Evolutionary conservation across 2,113 vertebrate genomes (phyloP), one percentile per base, ranked within the genome.

Genomic region (Nettapus auritus): DNA sequence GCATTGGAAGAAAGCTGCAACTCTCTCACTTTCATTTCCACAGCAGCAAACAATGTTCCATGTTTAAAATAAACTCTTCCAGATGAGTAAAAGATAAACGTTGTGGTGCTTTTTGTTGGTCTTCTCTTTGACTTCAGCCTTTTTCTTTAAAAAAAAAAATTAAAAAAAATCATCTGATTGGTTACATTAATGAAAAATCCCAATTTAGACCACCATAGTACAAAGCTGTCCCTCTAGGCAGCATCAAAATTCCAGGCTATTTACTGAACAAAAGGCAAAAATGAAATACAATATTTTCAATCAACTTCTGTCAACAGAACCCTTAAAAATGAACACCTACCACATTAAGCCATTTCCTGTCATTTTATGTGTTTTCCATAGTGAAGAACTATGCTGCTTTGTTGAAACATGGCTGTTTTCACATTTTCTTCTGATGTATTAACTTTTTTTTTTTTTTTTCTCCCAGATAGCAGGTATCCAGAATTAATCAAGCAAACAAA

Each of bases 41-140:
- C 96, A 94, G 97, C 97, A 98, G 98, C 98, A 98, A 98, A 98
- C 97, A 97, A 97, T 97, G 97, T 98, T 98, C 97, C 70, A 6
- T 98, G 98, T 98, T 98, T 97, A 97, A 98, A 98, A 97, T 98
- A 98, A 98, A 98, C 98, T 98, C 97, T 98, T 98, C 98, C 98
- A 99, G 98, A 98, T 98, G 98, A 98, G 98, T 96, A 94, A 97
- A 97, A 98, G 98, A 98, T 98, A 98, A 98, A 98, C 98, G 97
- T 88, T 85, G 94, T 97, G 92, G 96, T 94, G 94, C 85, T 97
- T 97, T 96, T 97, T 97, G 96, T 97, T 93, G 86, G 88, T 95
- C 89, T 97, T 97, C 91, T 91, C 94, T 91, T 93, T 96, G 95
- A 96, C 96, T 97, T 93, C 31, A 59, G 86, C 75, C 93, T 95